These are phyloP conservation scores for Sebastes minor DNA, from an alignment of 2,797 vertebrate species.

Conservation along the genomic window DNA sequence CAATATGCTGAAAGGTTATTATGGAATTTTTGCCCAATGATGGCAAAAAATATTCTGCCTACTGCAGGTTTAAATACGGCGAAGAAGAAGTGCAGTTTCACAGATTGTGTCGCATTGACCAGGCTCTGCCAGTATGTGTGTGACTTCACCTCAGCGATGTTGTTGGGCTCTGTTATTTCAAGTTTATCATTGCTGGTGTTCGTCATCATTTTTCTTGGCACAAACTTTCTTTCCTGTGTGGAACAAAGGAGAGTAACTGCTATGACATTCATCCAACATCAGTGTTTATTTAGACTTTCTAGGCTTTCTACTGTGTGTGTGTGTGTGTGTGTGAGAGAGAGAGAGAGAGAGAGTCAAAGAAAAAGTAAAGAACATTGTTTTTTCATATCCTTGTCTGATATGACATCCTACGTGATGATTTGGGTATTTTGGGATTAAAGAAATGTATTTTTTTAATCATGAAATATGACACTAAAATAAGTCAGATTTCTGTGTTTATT, in stretches of 20 bases:
- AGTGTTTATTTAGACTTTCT: neutral
- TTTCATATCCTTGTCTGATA: neutral
- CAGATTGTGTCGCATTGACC: no score
- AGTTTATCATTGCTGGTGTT: neutral
- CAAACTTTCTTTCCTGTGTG: neutral
- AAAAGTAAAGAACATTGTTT: neutral
- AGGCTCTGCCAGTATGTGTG: neutral
- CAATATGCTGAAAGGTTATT: no score
- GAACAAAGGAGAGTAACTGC: neutral
- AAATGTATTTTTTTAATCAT: neutral
- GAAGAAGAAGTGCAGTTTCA: no score
- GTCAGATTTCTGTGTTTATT: neutral
- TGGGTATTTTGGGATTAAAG: conserved; percentile 34
- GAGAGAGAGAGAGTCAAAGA: neutral
- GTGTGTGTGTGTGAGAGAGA: neutral
- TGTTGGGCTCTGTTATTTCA: neutral
- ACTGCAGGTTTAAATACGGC: accelerated
- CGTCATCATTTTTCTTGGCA: neutral
- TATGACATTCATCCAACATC: neutral
- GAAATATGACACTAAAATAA: neutral
- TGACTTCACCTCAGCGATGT: neutral
- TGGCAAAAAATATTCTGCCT: no score
- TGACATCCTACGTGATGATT: neutral
- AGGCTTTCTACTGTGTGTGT: neutral
- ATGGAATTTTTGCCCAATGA: no score